Conservation (phyloP, 2,888 invertebrate genomes). For the Chrysodeixis includens region DNA sequence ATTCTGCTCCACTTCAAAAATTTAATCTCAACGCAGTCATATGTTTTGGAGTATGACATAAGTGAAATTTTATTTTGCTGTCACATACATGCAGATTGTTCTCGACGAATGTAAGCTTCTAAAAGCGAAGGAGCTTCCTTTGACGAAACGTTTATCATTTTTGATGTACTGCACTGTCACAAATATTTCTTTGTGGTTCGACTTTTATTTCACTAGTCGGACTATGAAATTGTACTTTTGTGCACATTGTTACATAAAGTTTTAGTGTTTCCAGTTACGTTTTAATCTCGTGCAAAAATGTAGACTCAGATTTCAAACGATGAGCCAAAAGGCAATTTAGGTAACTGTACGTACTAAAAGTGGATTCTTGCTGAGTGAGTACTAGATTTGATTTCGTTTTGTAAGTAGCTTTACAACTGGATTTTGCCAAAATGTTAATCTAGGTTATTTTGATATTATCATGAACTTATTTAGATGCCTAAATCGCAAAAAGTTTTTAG, state of each 20-base stretch:
- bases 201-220: not conserved
- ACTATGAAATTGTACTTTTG: not conserved
- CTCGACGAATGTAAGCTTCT: not conserved
- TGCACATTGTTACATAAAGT: not conserved
- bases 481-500: too few species aligned
- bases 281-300: not conserved
- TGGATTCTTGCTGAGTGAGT: not conserved
- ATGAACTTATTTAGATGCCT: too few species aligned
- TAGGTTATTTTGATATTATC: too few species aligned
- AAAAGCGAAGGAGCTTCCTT: not conserved
- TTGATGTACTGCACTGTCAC: not conserved
- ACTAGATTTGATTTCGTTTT: not conserved
- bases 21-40: constrained; percentile 5
- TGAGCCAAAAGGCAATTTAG: not conserved
- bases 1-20: not conserved
- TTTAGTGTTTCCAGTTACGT: not conserved
- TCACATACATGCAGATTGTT: constrained; percentile 3
- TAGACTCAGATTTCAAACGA: not conserved
- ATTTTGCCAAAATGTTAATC: not conserved
- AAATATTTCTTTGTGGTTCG: not conserved
- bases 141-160: constrained; percentile 2
- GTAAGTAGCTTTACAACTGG: not conserved
- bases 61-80: not conserved
- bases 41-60: not conserved
- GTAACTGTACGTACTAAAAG: not conserved